phyloP scores from a whole-genome alignment of 2,797 vertebrate species.

The Chrysocyon brachyurus region DNA sequence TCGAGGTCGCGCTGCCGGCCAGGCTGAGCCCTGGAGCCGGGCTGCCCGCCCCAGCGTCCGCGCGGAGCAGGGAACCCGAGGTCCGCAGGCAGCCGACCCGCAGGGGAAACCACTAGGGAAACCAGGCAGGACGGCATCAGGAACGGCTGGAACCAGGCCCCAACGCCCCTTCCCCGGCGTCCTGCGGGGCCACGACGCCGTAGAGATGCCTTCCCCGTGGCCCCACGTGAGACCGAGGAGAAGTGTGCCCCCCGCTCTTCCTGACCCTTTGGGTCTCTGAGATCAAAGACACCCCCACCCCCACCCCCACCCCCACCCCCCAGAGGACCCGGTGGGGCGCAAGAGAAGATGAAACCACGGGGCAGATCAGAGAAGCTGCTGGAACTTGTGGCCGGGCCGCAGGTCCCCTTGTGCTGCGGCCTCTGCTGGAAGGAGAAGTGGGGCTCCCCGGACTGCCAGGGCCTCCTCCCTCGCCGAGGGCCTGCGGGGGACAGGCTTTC shows the following conservation, averaged over 20 bases:
- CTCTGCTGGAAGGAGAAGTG: background rate
- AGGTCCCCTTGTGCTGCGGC: background rate
- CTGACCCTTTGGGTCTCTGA: background rate
- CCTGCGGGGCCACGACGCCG: background rate
- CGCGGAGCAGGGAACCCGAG: background rate
- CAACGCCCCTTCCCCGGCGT: accelerated
- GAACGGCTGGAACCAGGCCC: background rate
- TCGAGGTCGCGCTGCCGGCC: background rate
- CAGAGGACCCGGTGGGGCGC: background rate
- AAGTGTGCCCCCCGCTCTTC: background rate
- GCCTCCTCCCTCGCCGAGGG: background rate
- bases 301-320: no score
- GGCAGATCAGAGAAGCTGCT: background rate
- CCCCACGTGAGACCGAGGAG: background rate
- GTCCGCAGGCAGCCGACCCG: background rate
- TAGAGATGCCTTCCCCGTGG: background rate
- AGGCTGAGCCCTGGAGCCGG: background rate
- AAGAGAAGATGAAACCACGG: background rate
- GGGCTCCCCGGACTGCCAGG: background rate
- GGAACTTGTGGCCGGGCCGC: accelerated
- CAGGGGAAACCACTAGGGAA: background rate
- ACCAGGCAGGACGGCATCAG: background rate
- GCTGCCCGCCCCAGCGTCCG: accelerated
- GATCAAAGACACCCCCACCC: background rate
- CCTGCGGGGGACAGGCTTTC: background rate